These are phyloP conservation scores for Ricordea florida DNA, from an alignment of 92 coral and sea anemone species.

Conservation along the genomic window DNA sequence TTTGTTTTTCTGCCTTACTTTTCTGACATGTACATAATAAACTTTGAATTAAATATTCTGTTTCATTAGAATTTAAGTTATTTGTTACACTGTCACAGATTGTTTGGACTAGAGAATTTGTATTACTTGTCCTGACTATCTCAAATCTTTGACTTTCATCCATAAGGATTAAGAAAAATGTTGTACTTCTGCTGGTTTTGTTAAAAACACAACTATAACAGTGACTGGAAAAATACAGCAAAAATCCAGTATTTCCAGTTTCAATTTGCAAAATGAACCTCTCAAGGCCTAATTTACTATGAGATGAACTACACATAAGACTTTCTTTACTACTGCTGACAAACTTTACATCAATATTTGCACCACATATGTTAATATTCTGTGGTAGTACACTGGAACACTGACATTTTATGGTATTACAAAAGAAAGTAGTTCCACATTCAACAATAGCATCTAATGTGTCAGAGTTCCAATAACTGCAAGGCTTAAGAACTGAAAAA, in stretches of 20 bases:
- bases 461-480: slow-evolving; percentile 45
- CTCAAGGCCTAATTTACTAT: not conserved
- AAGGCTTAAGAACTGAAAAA: slow-evolving; percentile 51
- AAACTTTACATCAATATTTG: not conserved
- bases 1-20: slow-evolving; percentile 19
- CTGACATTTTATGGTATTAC: not conserved
- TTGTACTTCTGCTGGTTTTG: not conserved
- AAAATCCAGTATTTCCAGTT: not conserved
- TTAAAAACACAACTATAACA: not conserved
- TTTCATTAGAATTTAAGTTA: not conserved
- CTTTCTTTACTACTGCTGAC: not conserved
- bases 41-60: not conserved
- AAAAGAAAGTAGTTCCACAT: slow-evolving; percentile 28
- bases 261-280: not conserved
- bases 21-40: slow-evolving; percentile 18
- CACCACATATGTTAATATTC: slow-evolving; percentile 2
- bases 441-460: slow-evolving; percentile 43
- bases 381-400: not conserved
- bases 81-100: too few relatives aligned
- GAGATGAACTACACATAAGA: not conserved
- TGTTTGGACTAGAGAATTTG: not conserved
- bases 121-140: not conserved
- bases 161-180: not conserved
- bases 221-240: not conserved
- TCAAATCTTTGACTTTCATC: not conserved